Conservation (phyloP, 2,888 invertebrate genomes). For the Hofmannophila pseudospretella region DNA sequence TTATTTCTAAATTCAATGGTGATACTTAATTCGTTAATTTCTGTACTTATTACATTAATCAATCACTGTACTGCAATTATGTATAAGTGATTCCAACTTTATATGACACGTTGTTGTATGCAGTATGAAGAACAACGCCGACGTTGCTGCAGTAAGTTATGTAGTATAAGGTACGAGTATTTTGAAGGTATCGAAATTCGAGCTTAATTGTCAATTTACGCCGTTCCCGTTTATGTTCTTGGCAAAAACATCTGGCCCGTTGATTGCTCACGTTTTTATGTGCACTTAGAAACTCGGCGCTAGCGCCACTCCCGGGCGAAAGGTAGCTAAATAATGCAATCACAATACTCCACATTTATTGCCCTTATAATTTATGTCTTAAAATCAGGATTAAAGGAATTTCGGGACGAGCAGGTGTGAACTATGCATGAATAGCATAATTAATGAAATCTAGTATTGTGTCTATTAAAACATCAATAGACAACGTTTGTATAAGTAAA, state of each 20-base stretch:
- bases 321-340: conserved; percentile 56
- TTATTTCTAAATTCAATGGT: too few relatives aligned
- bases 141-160: too few relatives aligned
- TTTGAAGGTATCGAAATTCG: conserved; percentile 65
- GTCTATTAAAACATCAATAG: too few relatives aligned
- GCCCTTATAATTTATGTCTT: conserved; percentile 40
- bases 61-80: too few relatives aligned
- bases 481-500: too few relatives aligned
- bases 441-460: too few relatives aligned
- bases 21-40: too few relatives aligned
- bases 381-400: conserved; percentile 25
- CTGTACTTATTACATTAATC: too few relatives aligned
- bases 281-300: conserved; percentile 54
- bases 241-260: conserved; percentile 66
- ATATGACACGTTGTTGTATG: background rate
- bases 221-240: conserved; percentile 61
- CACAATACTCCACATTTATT: conserved; percentile 46
- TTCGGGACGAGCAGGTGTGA: too few relatives aligned
- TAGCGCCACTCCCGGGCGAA: conserved; percentile 27
- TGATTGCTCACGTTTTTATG: conserved; percentile 72
- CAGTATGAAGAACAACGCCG: too few relatives aligned
- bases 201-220: conserved; percentile 69
- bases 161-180: too few relatives aligned
- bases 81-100: background rate
- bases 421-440: too few relatives aligned